These are phyloP conservation scores for Poecile atricapillus DNA, from an alignment of 2,113 vertebrate species.

Conservation along the genomic window DNA sequence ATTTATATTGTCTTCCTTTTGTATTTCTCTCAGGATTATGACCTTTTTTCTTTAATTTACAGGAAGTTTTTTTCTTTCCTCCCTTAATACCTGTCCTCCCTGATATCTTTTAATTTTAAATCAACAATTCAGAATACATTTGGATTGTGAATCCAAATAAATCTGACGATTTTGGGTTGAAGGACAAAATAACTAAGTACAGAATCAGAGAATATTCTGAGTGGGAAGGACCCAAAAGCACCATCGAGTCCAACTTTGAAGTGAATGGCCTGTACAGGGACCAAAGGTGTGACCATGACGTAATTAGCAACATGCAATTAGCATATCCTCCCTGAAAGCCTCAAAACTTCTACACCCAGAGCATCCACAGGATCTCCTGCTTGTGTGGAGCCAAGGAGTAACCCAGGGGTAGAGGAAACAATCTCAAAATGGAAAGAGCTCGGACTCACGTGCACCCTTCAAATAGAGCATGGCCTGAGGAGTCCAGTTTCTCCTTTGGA, in stretches of 20 bases:
- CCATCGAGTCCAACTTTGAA: not conserved
- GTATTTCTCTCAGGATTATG: not conserved
- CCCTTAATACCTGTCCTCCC: not conserved
- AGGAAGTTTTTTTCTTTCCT: not conserved
- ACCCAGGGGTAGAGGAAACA: not conserved
- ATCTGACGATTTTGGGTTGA: not conserved
- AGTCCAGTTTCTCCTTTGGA: slow-evolving; percentile 93
- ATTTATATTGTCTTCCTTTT: not conserved
- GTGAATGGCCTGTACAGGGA: not conserved
- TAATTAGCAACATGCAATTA: not conserved
- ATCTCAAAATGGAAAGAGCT: not conserved
- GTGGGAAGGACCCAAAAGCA: not conserved
- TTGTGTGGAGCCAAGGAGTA: not conserved
- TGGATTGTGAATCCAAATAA: no score
- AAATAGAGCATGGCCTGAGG: slow-evolving; percentile 96
- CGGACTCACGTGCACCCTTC: slow-evolving; percentile 91
- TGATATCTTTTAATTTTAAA: not conserved
- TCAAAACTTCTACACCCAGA: not conserved
- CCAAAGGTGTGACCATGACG: not conserved
- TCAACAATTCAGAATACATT: not conserved
- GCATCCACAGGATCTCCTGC: not conserved
- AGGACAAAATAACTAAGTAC: not conserved
- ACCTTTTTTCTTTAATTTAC: not conserved
- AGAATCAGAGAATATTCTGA: not conserved
- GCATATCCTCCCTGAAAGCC: not conserved